phyloP scores from a whole-genome alignment of 1,140 invertebrate species.

The Leptinotarsa defecta region DNA sequence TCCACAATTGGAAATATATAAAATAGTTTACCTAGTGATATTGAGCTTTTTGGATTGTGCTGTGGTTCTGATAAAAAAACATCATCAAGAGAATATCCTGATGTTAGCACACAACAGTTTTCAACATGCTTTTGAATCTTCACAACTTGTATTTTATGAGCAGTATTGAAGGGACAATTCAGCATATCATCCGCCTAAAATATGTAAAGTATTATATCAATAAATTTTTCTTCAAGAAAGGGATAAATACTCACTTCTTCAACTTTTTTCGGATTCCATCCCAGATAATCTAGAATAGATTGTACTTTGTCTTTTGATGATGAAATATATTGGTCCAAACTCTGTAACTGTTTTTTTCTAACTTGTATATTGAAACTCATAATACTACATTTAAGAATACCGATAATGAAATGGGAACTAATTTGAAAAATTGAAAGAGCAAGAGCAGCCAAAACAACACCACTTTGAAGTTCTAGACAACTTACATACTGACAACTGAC shows the following conservation, averaged over 20 bases:
- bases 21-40: constrained; percentile 42
- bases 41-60: constrained; percentile 50
- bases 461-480: no score
- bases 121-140: constrained; percentile 56
- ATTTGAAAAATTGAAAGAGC: no score
- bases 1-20: constrained; percentile 5
- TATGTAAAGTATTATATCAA: constrained; percentile 30
- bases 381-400: not conserved
- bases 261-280: constrained; percentile 44
- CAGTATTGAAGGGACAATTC: constrained; percentile 57
- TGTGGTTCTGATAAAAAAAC: constrained; percentile 57
- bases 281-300: constrained; percentile 45
- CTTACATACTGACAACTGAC: no score
- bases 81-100: constrained; percentile 58
- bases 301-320: constrained; percentile 49
- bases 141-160: constrained; percentile 56
- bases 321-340: constrained; percentile 52
- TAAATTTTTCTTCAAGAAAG: constrained; percentile 5
- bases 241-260: constrained; percentile 37
- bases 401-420: no score
- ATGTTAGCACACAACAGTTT: constrained; percentile 58
- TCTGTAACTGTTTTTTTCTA: constrained; percentile 52
- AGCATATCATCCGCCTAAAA: constrained; percentile 47
- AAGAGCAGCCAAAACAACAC: no score
- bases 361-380: constrained; percentile 55